These are phyloP conservation scores for Latrodectus hesperus DNA, from an alignment of 2,888 invertebrate species.

Conservation along the genomic window DNA sequence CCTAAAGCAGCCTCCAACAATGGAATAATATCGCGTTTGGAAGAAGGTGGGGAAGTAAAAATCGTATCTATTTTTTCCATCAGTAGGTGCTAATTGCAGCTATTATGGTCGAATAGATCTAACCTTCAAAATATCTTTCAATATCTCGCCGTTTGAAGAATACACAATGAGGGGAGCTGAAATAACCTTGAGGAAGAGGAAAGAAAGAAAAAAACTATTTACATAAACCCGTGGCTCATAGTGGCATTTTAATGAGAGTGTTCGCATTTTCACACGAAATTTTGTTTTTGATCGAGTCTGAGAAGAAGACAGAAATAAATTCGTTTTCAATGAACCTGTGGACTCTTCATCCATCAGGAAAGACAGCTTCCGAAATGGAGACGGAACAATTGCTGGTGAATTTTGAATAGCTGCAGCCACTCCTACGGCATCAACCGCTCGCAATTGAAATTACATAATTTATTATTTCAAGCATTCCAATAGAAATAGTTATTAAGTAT, in stretches of 20 bases:
- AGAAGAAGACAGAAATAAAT: neutral
- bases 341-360: neutral
- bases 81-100: no score
- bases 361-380: neutral
- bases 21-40: neutral
- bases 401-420: no score
- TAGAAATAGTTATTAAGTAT: no score
- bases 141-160: constrained; percentile 6
- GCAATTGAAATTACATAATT: no score
- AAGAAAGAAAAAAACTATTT: constrained; percentile 4
- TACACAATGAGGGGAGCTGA: constrained; percentile 26
- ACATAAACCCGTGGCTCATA: constrained; percentile 14
- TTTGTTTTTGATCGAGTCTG: neutral
- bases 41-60: no score
- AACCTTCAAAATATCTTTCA: constrained; percentile 32
- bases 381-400: no score
- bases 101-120: constrained; percentile 13
- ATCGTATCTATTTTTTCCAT: no score
- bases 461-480: no score
- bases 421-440: no score
- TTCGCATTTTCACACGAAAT: neutral
- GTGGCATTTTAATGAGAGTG: no score
- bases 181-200: constrained; percentile 10
- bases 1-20: no score
- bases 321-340: neutral